Evolutionary conservation across 2,113 vertebrate species (phyloP), one percentile per base, ranked within the genome.

Genomic region (Pedetes capensis): DNA sequence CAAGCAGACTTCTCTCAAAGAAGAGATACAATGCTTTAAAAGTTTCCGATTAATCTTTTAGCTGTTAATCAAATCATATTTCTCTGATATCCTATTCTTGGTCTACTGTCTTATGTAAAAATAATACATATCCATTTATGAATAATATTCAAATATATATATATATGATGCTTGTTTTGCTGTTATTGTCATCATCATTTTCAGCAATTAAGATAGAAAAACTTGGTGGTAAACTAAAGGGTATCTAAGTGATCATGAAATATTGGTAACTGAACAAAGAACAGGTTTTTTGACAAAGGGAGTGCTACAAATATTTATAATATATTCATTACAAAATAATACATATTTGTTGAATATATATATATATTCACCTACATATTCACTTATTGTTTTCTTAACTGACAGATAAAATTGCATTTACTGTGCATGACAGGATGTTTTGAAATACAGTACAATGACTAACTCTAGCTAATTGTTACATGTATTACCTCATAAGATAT

Each of bases 1-100:
- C 17, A 66, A 64, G 16, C 16, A 66, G 42, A 59, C 39, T 53
- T 64, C n/a, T 81, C 79, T 72, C 51, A 78, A 89, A 87, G 66
- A 87, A 93, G 22, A 81, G 25, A 92, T 32, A 82, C 1, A 92
- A 75, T n/a, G n/a, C n/a, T n/a, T n/a, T n/a, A n/a, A n/a, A n/a
- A n/a, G n/a, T n/a, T n/a, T n/a, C n/a, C n/a, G n/a, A n/a, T n/a
- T n/a, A 76, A 25, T 6, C 18, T 59, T 68, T 22, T 89, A 86
- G 23, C 44, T 86, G 82, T 82, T 57, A 87, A 82, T 63, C 53
- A 94, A 86, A 71, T 2, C 27, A 37, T 57, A 68, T 74, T 91
- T 94, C 6, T 68, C 55, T 66, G 17, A 80, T 68, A 89, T 51
- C 20, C 22, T 64, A 42, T 78, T 84, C 17, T 25, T 86, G 22